These are phyloP conservation scores for Sceloporus undulatus DNA, from an alignment of 2,113 vertebrate genomes.

Conservation along the genomic window DNA sequence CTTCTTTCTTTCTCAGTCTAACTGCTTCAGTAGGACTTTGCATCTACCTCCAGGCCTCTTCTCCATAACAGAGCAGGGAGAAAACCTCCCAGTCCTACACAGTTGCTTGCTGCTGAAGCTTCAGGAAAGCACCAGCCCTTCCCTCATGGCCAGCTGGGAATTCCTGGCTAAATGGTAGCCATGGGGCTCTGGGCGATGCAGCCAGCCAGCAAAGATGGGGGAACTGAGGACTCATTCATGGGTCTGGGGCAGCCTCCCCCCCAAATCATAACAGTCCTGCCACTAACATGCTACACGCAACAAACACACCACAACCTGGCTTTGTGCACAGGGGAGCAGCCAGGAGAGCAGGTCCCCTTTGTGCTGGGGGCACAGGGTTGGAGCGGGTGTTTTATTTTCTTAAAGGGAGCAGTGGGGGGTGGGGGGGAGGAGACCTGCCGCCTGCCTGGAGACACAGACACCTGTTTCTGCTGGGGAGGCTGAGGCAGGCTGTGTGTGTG, in stretches of 20 bases:
- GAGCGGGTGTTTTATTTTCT: slow-evolving; percentile 65
- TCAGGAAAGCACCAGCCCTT: no score
- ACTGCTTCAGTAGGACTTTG: neutral
- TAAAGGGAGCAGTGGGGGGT: slow-evolving; percentile 55
- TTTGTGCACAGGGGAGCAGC: slow-evolving; percentile 56
- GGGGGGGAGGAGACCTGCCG: slow-evolving; percentile 58
- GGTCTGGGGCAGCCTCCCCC: slow-evolving; percentile 58
- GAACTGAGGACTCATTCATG: slow-evolving; percentile 70
- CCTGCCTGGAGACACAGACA: slow-evolving; percentile 67
- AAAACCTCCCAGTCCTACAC: no score
- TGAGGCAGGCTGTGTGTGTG: neutral
- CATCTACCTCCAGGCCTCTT: no score
- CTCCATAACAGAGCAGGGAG: no score
- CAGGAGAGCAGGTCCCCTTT: slow-evolving; percentile 64
- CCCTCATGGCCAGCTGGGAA: slow-evolving; percentile 47
- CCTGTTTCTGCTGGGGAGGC: slow-evolving; percentile 55
- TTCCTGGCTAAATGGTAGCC: slow-evolving; percentile 50
- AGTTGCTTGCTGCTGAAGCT: no score
- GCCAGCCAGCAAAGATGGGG: slow-evolving; percentile 35
- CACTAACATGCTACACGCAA: neutral
- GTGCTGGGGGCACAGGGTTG: slow-evolving; percentile 54
- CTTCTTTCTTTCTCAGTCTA: neutral
- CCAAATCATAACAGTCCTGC: slow-evolving; percentile 66
- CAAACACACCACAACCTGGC: slow-evolving; percentile 51
- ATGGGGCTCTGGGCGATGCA: slow-evolving; percentile 38